A percentile compares a stretch with the other conserved stretches of the same genome.
Conservation (phyloP, 1,140 invertebrate genomes). For the Holcopasites calliopsidis region DNA sequence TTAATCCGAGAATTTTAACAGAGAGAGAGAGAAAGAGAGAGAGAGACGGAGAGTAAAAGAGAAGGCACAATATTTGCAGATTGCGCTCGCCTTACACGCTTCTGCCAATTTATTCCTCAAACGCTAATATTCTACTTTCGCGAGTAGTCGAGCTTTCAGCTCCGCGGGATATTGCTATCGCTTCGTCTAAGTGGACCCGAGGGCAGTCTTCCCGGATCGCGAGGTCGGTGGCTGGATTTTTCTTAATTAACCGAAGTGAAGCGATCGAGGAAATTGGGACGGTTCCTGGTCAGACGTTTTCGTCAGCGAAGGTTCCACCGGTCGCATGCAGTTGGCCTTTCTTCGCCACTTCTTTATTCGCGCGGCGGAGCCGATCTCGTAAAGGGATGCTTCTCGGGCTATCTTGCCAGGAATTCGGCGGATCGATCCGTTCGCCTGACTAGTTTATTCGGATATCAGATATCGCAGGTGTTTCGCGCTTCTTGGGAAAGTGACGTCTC, state of each 20-base stretch:
- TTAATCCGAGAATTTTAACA: constrained; percentile 36
- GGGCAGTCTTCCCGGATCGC: constrained; percentile 16
- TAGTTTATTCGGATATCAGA: neutral
- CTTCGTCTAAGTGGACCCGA: constrained; percentile 30
- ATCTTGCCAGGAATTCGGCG: neutral
- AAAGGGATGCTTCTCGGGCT: neutral
- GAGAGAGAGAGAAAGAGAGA: neutral
- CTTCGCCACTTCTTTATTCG: neutral
- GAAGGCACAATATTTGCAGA: constrained; percentile 34
- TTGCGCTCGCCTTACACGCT: constrained; percentile 15
- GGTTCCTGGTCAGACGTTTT: neutral
- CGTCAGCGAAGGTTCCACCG: neutral
- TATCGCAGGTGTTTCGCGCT: neutral
- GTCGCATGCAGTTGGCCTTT: neutral
- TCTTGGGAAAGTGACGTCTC: no score
- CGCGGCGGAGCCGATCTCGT: neutral
- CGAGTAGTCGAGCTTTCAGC: constrained; percentile 20
- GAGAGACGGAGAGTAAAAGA: constrained; percentile 1
- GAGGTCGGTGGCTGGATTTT: constrained; percentile 5
- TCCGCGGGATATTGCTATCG: constrained; percentile 37
- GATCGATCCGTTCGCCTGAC: neutral
- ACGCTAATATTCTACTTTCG: constrained; percentile 1
- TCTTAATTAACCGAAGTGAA: constrained; percentile 26
- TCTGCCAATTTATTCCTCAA: constrained; percentile 34
- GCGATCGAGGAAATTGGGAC: neutral